These are phyloP conservation scores for Beroe ovata DNA, from an alignment of 37 sponge, comb jelly and placozoan genomes.

Conservation along the genomic window DNA sequence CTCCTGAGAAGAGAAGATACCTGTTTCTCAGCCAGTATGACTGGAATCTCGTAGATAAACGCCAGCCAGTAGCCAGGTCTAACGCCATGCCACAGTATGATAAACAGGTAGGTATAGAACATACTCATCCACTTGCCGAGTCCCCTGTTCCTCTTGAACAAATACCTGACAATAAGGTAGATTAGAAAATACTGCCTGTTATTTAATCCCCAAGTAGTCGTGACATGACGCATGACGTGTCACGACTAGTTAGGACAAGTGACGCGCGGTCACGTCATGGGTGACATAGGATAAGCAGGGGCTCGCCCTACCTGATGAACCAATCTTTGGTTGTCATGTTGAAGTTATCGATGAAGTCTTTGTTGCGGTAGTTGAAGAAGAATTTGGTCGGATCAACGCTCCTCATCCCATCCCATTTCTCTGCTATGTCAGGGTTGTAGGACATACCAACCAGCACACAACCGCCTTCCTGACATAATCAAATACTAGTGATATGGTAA, in stretches of 20 bases:
- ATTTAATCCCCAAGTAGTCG: no score
- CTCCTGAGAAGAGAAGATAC: not conserved
- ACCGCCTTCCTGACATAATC: conserved; percentile 29
- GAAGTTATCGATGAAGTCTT: conserved; percentile 59
- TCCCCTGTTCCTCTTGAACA: conserved; percentile 31
- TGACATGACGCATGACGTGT: no score
- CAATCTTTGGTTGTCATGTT: conserved; percentile 57
- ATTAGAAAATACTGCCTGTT: no score
- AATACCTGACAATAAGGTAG: no score
- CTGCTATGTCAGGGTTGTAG: not conserved
- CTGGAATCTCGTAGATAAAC: conserved; percentile 43
- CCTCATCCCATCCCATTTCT: conserved; percentile 20
- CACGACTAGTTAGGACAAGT: no score
- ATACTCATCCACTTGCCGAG: conserved; percentile 58
- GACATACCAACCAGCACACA: conserved; percentile 43
- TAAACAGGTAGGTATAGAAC: conserved; percentile 45
- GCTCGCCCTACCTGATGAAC: conserved; percentile 51
- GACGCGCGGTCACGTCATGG: no score
- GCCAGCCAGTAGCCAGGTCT: conserved; percentile 51
- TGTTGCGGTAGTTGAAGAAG: conserved; percentile 8
- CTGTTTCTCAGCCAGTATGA: conserved; percentile 36
- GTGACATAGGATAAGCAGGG: no score
- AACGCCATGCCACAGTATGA: conserved; percentile 64
- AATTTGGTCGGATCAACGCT: not conserved
- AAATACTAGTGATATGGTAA: no score